A percentile compares a stretch with the other conserved stretches of the same genome.
Evolutionary conservation across 92 coral and sea anemone species (phyloP).

Genomic region (Micromussa lordhowensis): DNA sequence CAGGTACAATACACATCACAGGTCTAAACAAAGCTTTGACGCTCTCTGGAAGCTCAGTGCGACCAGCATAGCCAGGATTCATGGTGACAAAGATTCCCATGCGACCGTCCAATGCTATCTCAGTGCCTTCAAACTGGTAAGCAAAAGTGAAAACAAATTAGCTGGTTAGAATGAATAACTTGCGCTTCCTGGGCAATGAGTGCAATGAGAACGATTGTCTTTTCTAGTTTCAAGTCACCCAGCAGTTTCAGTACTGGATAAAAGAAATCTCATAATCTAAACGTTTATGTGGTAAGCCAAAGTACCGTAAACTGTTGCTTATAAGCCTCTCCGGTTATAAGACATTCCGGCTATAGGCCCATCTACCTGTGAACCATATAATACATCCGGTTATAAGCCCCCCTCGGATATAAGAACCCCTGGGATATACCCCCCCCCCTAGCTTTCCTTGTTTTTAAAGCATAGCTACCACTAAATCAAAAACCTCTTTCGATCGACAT

Average conservation of each 20-base stretch:
- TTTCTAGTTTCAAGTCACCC: neutral
- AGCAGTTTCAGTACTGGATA: neutral
- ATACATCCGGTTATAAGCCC: too few species aligned
- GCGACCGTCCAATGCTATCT: conserved; percentile 90
- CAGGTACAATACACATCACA: conserved; percentile 96
- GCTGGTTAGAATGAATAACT: neutral
- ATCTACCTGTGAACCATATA: too few species aligned
- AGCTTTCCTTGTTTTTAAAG: too few species aligned
- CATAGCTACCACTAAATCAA: too few species aligned
- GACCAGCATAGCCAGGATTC: conserved; percentile 99
- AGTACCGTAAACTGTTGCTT: too few species aligned
- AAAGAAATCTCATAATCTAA: neutral
- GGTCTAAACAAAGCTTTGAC: conserved; percentile 98
- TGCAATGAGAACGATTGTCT: too few species aligned
- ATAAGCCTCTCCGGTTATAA: too few species aligned
- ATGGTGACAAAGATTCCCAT: conserved; percentile 99
- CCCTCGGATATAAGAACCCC: too few species aligned
- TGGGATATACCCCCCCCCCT: too few species aligned
- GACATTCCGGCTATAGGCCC: too few species aligned
- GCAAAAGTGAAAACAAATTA: neutral
- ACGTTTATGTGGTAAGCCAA: too few species aligned
- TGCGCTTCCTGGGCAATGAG: neutral
- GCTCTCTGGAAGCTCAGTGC: conserved; percentile 99
- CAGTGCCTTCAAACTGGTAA: conserved; percentile 96
- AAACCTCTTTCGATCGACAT: too few species aligned